A percentile compares a stretch with the other conserved stretches of the same genome.
Conservation (phyloP, 1,140 invertebrate genomes). For the Apocrypta bakeri region DNA sequence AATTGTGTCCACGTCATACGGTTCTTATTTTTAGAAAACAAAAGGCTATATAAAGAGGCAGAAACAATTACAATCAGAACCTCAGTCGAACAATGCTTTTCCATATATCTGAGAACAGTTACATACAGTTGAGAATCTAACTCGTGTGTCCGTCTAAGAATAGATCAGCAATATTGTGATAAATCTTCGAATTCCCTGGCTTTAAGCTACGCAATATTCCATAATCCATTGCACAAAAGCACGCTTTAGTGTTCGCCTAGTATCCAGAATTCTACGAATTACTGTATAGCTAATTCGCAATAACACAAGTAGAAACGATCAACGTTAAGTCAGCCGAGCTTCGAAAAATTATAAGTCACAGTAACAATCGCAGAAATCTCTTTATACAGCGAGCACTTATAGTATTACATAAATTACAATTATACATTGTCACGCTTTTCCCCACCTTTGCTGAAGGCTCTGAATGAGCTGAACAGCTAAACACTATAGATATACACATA, state of each 20-base stretch:
- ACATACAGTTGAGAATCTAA: background rate
- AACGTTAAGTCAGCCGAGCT: background rate
- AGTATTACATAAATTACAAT: background rate
- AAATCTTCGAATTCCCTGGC: no score
- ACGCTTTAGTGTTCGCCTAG: no score
- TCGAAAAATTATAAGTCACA: background rate
- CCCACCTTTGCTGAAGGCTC: background rate
- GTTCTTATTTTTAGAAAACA: background rate
- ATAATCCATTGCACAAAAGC: no score
- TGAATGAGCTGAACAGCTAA: no score
- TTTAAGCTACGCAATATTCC: no score
- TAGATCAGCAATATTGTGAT: background rate
- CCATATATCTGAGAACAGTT: background rate
- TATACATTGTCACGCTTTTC: background rate
- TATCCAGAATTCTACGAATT: no score
- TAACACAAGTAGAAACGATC: background rate
- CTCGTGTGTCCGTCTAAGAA: background rate
- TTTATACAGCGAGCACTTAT: no score
- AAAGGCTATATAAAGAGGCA: background rate
- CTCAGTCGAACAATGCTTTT: background rate
- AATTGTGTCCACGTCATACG: slow-evolving; percentile 1
- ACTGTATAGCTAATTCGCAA: no score
- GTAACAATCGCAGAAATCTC: no score
- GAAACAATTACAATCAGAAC: background rate
- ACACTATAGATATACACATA: no score